These are phyloP conservation scores for Lamellibrachia luymesi DNA, from an alignment of 1,140 invertebrate species.

Conservation along the genomic window DNA sequence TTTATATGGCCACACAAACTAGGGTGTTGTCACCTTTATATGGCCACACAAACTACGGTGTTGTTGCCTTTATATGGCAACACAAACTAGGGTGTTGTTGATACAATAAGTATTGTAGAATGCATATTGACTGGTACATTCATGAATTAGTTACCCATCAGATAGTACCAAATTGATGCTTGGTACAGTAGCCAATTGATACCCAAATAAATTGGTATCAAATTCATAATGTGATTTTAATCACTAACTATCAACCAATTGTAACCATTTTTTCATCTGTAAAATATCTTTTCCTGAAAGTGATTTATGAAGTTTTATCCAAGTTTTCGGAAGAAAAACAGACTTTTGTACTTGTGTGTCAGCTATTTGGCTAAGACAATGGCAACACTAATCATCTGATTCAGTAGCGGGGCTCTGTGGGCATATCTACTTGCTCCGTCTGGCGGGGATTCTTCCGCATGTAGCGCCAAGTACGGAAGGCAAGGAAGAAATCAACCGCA, in stretches of 20 bases:
- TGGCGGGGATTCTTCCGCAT: background rate
- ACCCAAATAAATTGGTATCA: background rate
- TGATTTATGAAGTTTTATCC: background rate
- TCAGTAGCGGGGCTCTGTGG: background rate
- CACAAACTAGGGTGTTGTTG: no score
- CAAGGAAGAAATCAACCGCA: background rate
- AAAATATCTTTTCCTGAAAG: background rate
- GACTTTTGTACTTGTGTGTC: background rate
- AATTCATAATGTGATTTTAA: background rate
- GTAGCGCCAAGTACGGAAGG: background rate
- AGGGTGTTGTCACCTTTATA: no score
- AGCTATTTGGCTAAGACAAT: background rate
- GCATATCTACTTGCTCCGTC: background rate
- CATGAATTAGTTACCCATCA: no score
- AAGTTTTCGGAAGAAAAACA: background rate
- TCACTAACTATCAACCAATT: background rate
- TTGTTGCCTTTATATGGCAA: no score
- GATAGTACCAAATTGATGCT: background rate
- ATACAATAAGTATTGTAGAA: no score
- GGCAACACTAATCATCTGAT: background rate
- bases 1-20: no score
- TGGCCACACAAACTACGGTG: no score
- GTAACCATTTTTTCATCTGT: background rate
- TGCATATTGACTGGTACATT: no score
- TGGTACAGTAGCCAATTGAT: background rate